These are phyloP conservation scores for Mechanitis mazaeus DNA, from an alignment of 2,888 invertebrate genomes.

Conservation along the genomic window DNA sequence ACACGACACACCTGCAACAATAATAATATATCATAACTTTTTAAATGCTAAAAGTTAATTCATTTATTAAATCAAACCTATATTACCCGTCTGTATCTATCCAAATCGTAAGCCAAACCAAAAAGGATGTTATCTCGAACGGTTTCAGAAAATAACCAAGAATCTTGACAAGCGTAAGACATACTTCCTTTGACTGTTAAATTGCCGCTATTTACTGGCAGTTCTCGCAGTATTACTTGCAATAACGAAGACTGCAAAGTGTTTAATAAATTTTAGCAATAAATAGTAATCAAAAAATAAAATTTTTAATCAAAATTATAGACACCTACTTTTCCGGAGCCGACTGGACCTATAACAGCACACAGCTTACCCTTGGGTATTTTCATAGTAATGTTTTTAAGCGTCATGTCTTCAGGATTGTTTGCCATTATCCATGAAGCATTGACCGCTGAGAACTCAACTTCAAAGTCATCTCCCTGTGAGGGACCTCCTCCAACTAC, in stretches of 20 bases:
- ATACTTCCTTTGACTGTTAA: constrained; percentile 78
- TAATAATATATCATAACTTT: background rate
- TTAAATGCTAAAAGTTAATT: background rate
- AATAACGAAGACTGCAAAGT: constrained; percentile 76
- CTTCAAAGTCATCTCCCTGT: constrained; percentile 39
- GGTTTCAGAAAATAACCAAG: constrained; percentile 87
- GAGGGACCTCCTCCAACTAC: constrained; percentile 22
- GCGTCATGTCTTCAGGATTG: constrained; percentile 57
- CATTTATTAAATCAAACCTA: constrained; percentile 4
- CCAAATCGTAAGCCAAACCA: constrained; percentile 79
- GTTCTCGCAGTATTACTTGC: constrained; percentile 82
- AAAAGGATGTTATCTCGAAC: constrained; percentile 90
- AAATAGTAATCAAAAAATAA: background rate
- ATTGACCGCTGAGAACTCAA: constrained; percentile 50
- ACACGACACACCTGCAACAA: constrained; percentile 75
- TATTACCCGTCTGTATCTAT: constrained; percentile 78
- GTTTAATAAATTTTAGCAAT: constrained; percentile 2
- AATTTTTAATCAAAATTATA: background rate
- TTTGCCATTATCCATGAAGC: constrained; percentile 56
- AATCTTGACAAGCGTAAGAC: constrained; percentile 88
- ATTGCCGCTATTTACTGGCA: constrained; percentile 77
- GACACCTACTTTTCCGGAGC: constrained; percentile 82
- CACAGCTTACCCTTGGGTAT: constrained; percentile 79
- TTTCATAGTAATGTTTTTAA: constrained; percentile 75
- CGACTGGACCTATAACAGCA: constrained; percentile 91